A percentile compares a stretch with the other conserved stretches of the same genome.
Evolutionary conservation across 2,797 vertebrate genomes (phyloP).

Genomic region (Myotis daubentonii): DNA sequence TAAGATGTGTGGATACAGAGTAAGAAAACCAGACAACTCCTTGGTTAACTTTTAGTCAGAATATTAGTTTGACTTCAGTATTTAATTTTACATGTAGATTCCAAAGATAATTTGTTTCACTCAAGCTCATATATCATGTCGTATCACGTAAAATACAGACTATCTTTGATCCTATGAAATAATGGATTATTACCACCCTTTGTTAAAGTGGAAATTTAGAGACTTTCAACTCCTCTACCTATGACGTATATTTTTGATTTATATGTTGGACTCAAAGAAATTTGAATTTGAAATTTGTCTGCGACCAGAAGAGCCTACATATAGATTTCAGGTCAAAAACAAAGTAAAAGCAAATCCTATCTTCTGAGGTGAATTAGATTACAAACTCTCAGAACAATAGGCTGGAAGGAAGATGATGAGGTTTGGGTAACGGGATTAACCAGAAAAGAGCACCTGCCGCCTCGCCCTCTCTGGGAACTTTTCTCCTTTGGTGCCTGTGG

Average conservation of each 20-base stretch:
- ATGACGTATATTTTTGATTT: slow-evolving; percentile 60
- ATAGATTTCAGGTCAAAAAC: slow-evolving; percentile 67
- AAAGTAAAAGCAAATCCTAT: slow-evolving; percentile 68
- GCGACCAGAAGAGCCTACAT: slow-evolving; percentile 44
- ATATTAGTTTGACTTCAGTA: background rate
- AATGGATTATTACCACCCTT: background rate
- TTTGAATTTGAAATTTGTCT: slow-evolving; percentile 68
- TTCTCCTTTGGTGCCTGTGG: background rate
- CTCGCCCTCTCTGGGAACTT: background rate
- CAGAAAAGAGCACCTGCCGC: background rate
- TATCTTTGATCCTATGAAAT: background rate
- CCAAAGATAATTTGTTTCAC: background rate
- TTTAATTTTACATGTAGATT: background rate
- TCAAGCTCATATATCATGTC: background rate
- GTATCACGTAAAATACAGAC: background rate
- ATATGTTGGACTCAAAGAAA: slow-evolving; percentile 57
- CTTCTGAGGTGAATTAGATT: slow-evolving; percentile 61
- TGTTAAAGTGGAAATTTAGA: slow-evolving; percentile 22
- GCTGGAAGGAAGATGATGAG: slow-evolving; percentile 55
- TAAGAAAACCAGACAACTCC: background rate
- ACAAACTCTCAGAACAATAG: slow-evolving; percentile 50
- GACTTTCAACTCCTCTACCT: background rate
- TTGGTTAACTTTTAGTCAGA: background rate
- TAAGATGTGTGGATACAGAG: background rate
- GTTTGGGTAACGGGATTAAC: slow-evolving; percentile 50